phyloP scores from a whole-genome alignment of 2,113 vertebrate genomes.

The Pelobates fuscus region DNA sequence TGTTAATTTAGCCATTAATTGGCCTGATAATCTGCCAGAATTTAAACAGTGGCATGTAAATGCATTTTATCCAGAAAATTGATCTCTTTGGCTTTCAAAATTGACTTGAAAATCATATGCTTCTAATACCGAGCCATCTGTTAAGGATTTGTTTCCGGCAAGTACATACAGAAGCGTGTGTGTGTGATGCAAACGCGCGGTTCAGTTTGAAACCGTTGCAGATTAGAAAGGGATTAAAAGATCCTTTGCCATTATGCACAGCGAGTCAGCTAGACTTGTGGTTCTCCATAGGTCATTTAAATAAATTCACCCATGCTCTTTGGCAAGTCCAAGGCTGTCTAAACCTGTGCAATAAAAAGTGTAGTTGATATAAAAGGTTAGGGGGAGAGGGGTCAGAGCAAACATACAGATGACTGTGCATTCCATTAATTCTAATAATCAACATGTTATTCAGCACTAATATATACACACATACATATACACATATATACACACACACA shows the following conservation, averaged over 20 bases:
- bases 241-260: neutral
- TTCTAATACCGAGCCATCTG: neutral
- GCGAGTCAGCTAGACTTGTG: too few species aligned
- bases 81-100: neutral
- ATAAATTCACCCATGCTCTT: too few species aligned
- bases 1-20: neutral
- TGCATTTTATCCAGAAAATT: constrained; percentile 4
- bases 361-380: too few species aligned
- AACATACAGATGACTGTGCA: too few species aligned
- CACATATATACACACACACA: too few species aligned
- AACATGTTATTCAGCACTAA: too few species aligned
- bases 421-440: too few species aligned
- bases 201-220: neutral
- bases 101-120: constrained; percentile 4
- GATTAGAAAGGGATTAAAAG: neutral
- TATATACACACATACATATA: too few species aligned
- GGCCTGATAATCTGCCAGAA: constrained; percentile 2
- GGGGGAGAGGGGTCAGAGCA: too few species aligned
- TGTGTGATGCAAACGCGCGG: neutral
- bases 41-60: neutral
- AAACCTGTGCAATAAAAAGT: too few species aligned
- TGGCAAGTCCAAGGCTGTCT: too few species aligned
- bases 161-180: neutral
- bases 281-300: too few species aligned
- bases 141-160: neutral